Evolutionary conservation across 2,113 vertebrate species (phyloP), one percentile per base, ranked within the genome.

Genomic region (Nesogale talazaci): DNA sequence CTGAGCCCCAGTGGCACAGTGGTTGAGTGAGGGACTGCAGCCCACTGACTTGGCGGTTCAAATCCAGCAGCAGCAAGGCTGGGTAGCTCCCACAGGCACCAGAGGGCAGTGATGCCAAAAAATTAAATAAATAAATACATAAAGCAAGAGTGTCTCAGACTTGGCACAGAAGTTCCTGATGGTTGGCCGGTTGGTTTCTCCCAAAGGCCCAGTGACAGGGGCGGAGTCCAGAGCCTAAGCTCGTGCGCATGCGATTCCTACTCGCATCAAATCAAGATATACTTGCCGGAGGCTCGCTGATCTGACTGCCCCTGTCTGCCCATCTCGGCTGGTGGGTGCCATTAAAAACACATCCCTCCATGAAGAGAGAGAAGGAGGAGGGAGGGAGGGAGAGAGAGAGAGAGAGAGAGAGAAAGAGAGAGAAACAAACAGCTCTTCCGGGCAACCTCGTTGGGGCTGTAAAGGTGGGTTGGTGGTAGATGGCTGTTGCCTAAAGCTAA

Each of bases 301-400:
- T 42, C 34, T 40, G 76, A 22, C 56, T 63, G 80, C 69, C 29
- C 6, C 0, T 0, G 3, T 61, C 36, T 84, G 72, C 63, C 40
- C 77, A 38, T 77, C 86, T 86, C 38, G 3, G 2, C n/a, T 1
- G 22, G 34, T 20, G 25, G 29, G 29, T 5, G 6, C 12, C 81
- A 17, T n/a, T 79, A 36, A 27, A 14, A 2, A 17, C 9, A 74
- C 56, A 4, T 0, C 9, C 20, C 6, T 2, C n/a, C 7, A 4
- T 31, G 16, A 36, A 19, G 63, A 16, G 36, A 70, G 25, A 16
- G 7, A 52, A 52, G 46, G 46, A 52, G 46, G 46, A 52, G 46
- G 46, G 46, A 52, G 46, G 14, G 42, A 8, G 42, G 0, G 0
- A 16, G 46, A 52, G 42, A 8, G 42, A 0, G 0, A 16, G 46